A percentile compares a stretch with the other conserved stretches of the same genome.
These are phyloP conservation scores for Amblyopsis rosae DNA, from an alignment of 2,113 vertebrate species.

Conservation along the genomic window DNA sequence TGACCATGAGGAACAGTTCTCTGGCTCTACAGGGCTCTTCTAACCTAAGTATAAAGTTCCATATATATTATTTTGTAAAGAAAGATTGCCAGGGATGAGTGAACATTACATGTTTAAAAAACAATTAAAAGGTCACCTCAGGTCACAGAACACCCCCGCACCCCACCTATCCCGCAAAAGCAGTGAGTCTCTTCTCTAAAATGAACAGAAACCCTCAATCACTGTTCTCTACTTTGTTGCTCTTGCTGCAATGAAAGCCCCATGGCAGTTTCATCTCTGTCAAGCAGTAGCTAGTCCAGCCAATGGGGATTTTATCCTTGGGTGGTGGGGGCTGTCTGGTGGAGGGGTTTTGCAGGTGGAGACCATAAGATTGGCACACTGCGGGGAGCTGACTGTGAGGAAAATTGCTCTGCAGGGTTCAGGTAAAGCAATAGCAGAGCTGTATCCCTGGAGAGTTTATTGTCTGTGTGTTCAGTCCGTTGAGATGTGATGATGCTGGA, in stretches of 20 bases:
- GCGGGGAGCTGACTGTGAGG: constrained; percentile 40
- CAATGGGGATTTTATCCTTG: too few relatives aligned
- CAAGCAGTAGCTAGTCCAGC: too few relatives aligned
- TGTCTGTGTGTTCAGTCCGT: constrained; percentile 38
- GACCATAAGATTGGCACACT: constrained; percentile 5
- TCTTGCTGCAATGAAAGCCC: neutral
- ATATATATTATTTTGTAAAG: neutral
- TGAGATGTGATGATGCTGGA: constrained; percentile 24
- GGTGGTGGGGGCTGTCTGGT: too few relatives aligned
- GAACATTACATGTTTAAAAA: constrained; percentile 1
- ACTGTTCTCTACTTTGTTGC: constrained; percentile 17
- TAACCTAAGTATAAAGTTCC: too few relatives aligned
- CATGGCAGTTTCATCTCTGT: too few relatives aligned
- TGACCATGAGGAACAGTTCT: neutral
- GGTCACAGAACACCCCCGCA: too few relatives aligned
- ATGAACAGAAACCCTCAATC: constrained; percentile 23
- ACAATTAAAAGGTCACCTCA: neutral
- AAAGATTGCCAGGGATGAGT: neutral
- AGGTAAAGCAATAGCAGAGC: constrained; percentile 41
- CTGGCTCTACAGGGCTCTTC: neutral
- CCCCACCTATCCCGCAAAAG: too few relatives aligned
- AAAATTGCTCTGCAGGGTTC: constrained; percentile 52
- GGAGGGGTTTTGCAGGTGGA: neutral
- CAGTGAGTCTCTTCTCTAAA: neutral
- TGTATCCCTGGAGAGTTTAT: constrained; percentile 34